Evolutionary conservation across 2,888 invertebrate genomes (phyloP).

Genomic region (Drosophila antonietae): DNA sequence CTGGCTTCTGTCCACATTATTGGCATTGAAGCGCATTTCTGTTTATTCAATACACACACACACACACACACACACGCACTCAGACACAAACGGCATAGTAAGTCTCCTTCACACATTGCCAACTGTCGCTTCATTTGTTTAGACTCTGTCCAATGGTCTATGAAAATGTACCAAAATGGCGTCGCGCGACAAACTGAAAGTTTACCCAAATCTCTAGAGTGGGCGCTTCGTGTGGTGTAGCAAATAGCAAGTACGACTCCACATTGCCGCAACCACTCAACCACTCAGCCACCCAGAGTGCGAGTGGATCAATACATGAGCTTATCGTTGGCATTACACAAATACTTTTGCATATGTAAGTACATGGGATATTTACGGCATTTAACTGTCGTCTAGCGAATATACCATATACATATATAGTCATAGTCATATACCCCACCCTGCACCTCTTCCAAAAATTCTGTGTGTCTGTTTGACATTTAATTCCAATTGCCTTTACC

Average conservation of each 20-base stretch:
- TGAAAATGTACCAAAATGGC: constrained; percentile 74
- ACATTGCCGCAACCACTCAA: not conserved
- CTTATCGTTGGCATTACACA: constrained; percentile 76
- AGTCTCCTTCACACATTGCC: constrained; percentile 4
- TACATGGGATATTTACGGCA: constrained; percentile 69
- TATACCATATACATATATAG: constrained; percentile 7
- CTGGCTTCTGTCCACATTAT: constrained; percentile 36
- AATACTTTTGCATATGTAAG: constrained; percentile 69
- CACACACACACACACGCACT: constrained; percentile 10
- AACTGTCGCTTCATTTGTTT: constrained; percentile 63
- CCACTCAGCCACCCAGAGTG: constrained; percentile 27
- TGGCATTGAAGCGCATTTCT: constrained; percentile 43
- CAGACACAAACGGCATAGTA: constrained; percentile 4
- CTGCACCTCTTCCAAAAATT: not conserved
- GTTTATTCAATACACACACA: constrained; percentile 46
- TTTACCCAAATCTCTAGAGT: constrained; percentile 47
- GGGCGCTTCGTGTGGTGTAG: not conserved
- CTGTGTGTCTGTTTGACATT: constrained; percentile 65
- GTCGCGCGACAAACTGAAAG: constrained; percentile 50
- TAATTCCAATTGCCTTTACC: constrained; percentile 77
- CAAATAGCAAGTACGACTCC: constrained; percentile 22
- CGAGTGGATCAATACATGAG: constrained; percentile 73
- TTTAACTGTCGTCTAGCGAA: constrained; percentile 61
- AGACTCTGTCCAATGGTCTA: constrained; percentile 76
- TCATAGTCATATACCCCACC: not conserved